These are phyloP conservation scores for Tetramorium parvispinum DNA, from an alignment of 1,140 invertebrate species.

Conservation along the genomic window DNA sequence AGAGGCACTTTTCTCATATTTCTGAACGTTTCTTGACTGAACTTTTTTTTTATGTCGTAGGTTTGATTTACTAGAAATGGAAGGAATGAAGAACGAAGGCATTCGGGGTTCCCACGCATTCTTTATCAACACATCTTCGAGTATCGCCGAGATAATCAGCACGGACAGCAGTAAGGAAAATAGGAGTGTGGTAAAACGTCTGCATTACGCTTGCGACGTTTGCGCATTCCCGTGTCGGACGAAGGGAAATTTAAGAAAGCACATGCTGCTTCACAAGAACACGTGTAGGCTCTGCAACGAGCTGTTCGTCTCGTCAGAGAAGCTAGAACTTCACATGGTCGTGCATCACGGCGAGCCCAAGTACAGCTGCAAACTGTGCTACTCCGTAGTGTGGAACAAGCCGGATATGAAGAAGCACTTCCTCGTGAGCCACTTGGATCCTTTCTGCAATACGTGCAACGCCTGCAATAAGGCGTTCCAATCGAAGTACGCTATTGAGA, in stretches of 20 bases:
- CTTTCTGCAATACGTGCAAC: constrained; percentile 29
- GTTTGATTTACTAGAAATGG: constrained; percentile 39
- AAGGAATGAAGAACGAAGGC: constrained; percentile 28
- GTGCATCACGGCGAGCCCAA: constrained; percentile 39
- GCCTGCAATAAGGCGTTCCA: constrained; percentile 33
- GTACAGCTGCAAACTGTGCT: constrained; percentile 25
- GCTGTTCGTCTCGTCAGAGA: constrained; percentile 1
- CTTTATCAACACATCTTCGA: constrained; percentile 9
- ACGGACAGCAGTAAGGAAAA: constrained; percentile 12
- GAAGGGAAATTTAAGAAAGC: constrained; percentile 19
- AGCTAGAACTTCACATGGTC: constrained; percentile 28
- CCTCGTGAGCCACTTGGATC: constrained; percentile 30
- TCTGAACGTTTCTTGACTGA: constrained; percentile 15
- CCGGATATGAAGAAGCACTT: constrained; percentile 49
- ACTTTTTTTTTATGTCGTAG: constrained; percentile 40
- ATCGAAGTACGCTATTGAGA: constrained; percentile 12
- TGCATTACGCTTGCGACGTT: constrained; percentile 24
- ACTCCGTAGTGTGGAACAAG: constrained; percentile 3
- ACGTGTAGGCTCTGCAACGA: constrained; percentile 23
- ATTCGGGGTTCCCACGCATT: constrained; percentile 1
- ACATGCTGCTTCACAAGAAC: constrained; percentile 32
- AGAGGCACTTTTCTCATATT: constrained; percentile 17
- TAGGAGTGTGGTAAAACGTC: background rate
- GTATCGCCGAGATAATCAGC: background rate
- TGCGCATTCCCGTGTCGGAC: constrained; percentile 33